phyloP scores from a whole-genome alignment of 2,797 vertebrate genomes.

The Diceros bicornis region DNA sequence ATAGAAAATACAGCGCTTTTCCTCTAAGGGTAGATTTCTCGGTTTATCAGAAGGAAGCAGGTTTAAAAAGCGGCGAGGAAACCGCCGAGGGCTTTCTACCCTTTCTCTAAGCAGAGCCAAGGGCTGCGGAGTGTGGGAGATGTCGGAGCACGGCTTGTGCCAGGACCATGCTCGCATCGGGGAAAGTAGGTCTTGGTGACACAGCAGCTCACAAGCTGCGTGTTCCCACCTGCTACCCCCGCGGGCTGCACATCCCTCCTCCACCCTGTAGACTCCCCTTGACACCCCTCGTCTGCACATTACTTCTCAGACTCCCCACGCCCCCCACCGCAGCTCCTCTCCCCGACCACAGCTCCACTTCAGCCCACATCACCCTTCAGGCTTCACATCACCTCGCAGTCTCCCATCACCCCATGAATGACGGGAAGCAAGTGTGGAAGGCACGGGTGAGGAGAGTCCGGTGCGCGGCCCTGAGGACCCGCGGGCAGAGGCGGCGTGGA shows the following conservation, averaged over 20 bases:
- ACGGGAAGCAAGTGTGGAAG: not conserved
- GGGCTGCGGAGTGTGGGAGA: not conserved
- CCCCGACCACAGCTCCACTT: not conserved
- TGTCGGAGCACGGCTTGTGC: not conserved
- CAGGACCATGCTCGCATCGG: not conserved
- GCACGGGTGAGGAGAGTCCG: accelerated
- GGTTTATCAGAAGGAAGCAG: not conserved
- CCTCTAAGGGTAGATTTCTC: not conserved
- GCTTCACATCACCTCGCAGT: not conserved
- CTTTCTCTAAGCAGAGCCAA: not conserved
- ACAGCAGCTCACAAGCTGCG: not conserved
- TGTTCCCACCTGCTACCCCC: not conserved
- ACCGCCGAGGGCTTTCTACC: not conserved
- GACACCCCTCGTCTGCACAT: no score
- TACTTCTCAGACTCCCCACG: no score
- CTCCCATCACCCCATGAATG: not conserved
- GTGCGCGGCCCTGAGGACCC: not conserved
- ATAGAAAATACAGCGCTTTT: not conserved
- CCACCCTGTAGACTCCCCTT: no score
- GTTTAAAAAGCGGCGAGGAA: not conserved
- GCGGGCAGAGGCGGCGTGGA: not conserved
- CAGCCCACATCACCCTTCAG: not conserved
- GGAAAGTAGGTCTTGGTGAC: not conserved
- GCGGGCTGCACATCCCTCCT: not conserved
- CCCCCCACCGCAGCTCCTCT: no score